Conservation (phyloP, 2,113 vertebrate species). For the Catharus minimus region DNA sequence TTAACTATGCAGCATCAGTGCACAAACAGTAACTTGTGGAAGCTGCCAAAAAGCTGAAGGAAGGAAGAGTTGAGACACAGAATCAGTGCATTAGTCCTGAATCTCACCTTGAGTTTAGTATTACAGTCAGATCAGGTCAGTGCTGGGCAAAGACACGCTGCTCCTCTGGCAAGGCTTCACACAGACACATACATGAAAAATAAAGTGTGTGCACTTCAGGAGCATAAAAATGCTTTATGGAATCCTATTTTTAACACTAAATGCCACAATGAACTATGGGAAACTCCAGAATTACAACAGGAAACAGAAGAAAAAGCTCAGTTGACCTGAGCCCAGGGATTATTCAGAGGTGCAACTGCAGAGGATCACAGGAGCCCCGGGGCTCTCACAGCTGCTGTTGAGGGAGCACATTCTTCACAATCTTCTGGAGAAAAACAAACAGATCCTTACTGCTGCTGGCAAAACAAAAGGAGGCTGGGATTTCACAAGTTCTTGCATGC, state of each 20-base stretch:
- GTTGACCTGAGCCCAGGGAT: not conserved
- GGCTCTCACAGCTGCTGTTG: not conserved
- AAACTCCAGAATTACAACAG: not conserved
- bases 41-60: not conserved
- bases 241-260: slow-evolving; percentile 36
- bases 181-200: not conserved
- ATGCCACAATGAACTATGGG: not conserved
- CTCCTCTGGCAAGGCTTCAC: not conserved
- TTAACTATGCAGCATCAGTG: not conserved
- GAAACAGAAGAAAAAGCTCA: not conserved
- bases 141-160: not conserved
- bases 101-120: not conserved
- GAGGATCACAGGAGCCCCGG: not conserved
- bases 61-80: not conserved
- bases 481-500: not conserved
- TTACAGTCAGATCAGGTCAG: slow-evolving; percentile 16
- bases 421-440: slow-evolving; percentile 13
- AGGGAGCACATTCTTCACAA: not conserved
- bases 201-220: not conserved
- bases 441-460: not conserved
- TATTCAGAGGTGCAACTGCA: not conserved
- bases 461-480: not conserved
- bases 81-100: not conserved
- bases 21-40: not conserved
- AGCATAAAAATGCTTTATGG: not conserved